These are phyloP conservation scores for Drosophila pachea DNA, from an alignment of 1,140 invertebrate species.

Conservation along the genomic window DNA sequence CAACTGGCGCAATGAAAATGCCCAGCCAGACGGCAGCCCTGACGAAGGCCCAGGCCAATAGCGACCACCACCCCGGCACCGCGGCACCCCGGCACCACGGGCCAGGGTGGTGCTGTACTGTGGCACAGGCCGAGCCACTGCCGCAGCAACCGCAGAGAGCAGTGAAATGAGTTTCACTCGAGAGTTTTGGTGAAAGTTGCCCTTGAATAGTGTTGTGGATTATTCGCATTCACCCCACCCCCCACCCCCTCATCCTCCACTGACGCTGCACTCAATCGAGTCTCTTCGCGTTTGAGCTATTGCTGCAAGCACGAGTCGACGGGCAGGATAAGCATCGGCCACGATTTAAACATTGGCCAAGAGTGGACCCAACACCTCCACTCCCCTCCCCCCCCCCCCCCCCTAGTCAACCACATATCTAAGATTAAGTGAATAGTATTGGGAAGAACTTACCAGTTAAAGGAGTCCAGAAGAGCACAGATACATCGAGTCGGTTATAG, in stretches of 20 bases:
- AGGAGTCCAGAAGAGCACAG: neutral
- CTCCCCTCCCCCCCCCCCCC: too few relatives aligned
- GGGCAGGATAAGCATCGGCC: too few relatives aligned
- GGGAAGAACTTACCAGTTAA: conserved; percentile 16
- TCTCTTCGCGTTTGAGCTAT: conserved; percentile 8
- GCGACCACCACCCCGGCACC: neutral
- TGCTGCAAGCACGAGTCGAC: conserved; percentile 9
- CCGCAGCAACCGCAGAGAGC: conserved; percentile 21
- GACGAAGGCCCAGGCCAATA: conserved; percentile 9
- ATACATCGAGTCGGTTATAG: neutral
- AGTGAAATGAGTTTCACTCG: conserved; percentile 43
- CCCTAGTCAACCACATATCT: too few relatives aligned
- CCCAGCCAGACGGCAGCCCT: conserved; percentile 50
- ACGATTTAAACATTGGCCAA: too few relatives aligned
- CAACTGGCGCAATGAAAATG: conserved; percentile 69
- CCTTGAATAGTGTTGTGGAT: conserved; percentile 75
- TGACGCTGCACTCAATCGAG: neutral
- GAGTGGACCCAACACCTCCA: too few relatives aligned
- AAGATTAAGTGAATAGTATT: too few relatives aligned
- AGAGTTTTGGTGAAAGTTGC: conserved; percentile 69
- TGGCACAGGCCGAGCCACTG: conserved; percentile 7
- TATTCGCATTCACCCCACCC: conserved; percentile 33
- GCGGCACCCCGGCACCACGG: too few relatives aligned
- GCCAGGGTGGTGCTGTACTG: neutral
- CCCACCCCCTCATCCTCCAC: neutral